Conservation (phyloP, 1,140 invertebrate genomes). For the Muscidifurax raptorellus region DNA sequence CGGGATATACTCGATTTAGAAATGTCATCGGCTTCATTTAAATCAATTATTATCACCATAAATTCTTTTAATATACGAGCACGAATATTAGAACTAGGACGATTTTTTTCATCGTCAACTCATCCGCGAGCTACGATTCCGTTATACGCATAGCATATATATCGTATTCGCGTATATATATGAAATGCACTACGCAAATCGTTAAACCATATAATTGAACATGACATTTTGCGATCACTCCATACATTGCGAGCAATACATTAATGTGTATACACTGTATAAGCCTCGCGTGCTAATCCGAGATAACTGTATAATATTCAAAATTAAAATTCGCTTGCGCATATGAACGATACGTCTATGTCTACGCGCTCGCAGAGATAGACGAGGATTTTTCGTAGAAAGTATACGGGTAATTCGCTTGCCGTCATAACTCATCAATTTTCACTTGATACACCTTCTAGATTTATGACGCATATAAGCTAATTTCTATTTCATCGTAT, state of each 20-base stretch:
- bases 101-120: too few relatives aligned
- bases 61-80: too few relatives aligned
- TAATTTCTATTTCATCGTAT: slow-evolving; percentile 43
- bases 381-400: not conserved
- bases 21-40: not conserved
- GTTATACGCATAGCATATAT: not conserved
- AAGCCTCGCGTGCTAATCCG: not conserved
- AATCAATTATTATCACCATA: too few relatives aligned
- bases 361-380: not conserved
- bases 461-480: not conserved
- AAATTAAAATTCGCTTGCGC: not conserved
- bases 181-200: not conserved
- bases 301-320: not conserved
- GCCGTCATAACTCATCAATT: not conserved
- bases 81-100: too few relatives aligned
- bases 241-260: not conserved
- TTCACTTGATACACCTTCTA: slow-evolving; percentile 7
- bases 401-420: slow-evolving; percentile 24
- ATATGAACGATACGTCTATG: too few relatives aligned
- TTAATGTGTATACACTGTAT: not conserved
- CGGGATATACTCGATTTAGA: not conserved
- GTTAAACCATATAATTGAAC: not conserved
- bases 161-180: too few relatives aligned
- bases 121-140: too few relatives aligned
- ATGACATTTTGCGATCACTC: not conserved